Evolutionary conservation across 1,140 invertebrate species (phyloP).

Genomic region (Pomacea maculata): DNA sequence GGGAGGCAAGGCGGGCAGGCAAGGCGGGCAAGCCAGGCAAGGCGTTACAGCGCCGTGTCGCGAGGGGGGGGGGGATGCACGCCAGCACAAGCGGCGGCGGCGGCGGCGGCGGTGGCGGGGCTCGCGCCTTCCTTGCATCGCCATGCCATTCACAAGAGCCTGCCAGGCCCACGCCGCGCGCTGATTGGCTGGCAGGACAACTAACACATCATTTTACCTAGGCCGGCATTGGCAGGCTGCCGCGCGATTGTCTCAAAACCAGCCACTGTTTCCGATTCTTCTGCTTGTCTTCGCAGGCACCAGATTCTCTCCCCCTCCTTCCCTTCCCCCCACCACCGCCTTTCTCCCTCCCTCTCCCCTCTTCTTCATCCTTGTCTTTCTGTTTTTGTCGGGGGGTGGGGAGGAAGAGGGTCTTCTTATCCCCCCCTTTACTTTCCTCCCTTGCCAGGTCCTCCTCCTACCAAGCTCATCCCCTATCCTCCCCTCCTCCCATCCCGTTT

Average conservation of each 20-base stretch:
- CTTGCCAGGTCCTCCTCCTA: neutral
- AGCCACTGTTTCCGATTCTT: too few species aligned
- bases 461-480: neutral
- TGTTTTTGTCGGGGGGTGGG: too few species aligned
- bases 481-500: neutral
- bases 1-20: too few species aligned
- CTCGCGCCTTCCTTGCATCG: neutral
- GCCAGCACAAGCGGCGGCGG: too few species aligned
- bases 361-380: neutral
- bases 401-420: too few species aligned
- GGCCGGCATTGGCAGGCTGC: slow-evolving; percentile 19
- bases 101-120: too few species aligned
- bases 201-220: slow-evolving; percentile 27
- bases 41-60: too few species aligned
- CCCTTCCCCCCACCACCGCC: neutral
- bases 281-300: too few species aligned
- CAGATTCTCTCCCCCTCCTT: neutral
- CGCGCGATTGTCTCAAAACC: neutral
- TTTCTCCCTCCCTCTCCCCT: neutral
- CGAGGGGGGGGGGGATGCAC: too few species aligned
- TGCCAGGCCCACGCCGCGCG: neutral
- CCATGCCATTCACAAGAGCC: slow-evolving; percentile 21
- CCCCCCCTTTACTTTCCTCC: neutral
- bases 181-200: slow-evolving; percentile 7
- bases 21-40: too few species aligned